phyloP scores from a whole-genome alignment of 2,113 vertebrate genomes.

The Lates calcarifer region DNA sequence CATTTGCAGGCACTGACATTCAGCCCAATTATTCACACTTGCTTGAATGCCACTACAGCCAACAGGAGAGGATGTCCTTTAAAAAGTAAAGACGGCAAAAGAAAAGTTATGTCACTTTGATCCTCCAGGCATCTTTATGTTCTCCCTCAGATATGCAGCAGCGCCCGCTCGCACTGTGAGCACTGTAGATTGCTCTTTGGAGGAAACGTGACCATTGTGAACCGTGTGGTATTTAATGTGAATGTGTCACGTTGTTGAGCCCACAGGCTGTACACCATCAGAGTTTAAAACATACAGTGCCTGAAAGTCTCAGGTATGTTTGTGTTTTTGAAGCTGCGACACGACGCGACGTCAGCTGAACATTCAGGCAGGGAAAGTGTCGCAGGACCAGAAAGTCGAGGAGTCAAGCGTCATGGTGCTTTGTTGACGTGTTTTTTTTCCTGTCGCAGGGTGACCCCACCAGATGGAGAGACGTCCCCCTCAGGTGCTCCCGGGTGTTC shows the following conservation, averaged over 20 bases:
- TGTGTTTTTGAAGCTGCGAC: background rate
- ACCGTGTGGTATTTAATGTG: constrained; percentile 50
- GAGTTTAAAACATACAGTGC: background rate
- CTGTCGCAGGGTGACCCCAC: constrained; percentile 90
- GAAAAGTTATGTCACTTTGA: constrained; percentile 66
- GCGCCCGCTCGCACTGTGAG: constrained; percentile 20
- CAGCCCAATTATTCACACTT: constrained; percentile 82
- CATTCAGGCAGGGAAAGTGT: background rate
- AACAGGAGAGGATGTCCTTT: constrained; percentile 78
- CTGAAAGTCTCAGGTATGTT: background rate
- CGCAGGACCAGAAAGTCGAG: too few species aligned
- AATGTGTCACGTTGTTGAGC: constrained; percentile 20
- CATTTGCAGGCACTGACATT: constrained; percentile 81
- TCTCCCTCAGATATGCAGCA: constrained; percentile 46
- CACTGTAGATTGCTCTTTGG: constrained; percentile 39
- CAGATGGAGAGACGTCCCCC: constrained; percentile 75
- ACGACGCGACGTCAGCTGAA: too few species aligned
- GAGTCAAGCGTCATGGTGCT: background rate
- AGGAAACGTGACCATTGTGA: constrained; percentile 32
- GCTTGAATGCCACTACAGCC: constrained; percentile 73
- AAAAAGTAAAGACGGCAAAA: constrained; percentile 70
- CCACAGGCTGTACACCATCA: constrained; percentile 6
- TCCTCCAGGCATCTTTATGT: constrained; percentile 61
- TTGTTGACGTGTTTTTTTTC: background rate
- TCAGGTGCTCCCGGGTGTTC: constrained; percentile 65